Base-by-base conservation (phyloP, 2,113 vertebrate genomes). In the Lepus americanus region DNA sequence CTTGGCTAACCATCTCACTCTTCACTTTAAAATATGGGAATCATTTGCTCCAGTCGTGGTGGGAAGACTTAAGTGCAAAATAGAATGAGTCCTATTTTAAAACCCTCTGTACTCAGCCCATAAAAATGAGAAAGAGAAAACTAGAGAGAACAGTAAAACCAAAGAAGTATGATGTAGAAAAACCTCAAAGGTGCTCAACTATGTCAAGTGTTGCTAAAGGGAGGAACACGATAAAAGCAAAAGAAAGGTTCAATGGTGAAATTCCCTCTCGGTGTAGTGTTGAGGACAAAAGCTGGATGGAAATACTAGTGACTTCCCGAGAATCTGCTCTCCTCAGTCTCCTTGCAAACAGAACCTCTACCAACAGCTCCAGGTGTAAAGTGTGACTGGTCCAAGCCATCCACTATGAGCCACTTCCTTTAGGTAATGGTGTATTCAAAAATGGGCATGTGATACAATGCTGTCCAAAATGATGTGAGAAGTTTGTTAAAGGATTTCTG, bases 31-130 rank as follows among this genome's bases (percentile, higher is more conserved):
- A 88, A 70, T n/a, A 29, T 70, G 70, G 9, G 51, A 33, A 74
- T 76, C 51, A 53, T 91, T 94, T 73, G 39, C 14, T 81, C 36
- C 25, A 17, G 66, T 72, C 22, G 3, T 39, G 19, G 66, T 82
- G 53, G 4, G 23, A 82, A 87, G 53, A 74, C 22, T 64, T 92
- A 39, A 87, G 80, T 44, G 89, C 53, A 87, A 90, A 92, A 44
- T 36, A 64, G 51, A 14, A 33, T 51, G 22, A 61, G 4, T 74
- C 25, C 51, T 89, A 16, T 87, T 82, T 61, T 85, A 39, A 63
- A 89, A 69, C n/a, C 66, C 64, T 49, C 44, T 55, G 78, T 19
- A 53, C 31, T 27, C 39, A 72, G 49, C 3, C 1, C 69, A 87
- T 49, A 74, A 72, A 83, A 67, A 44, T 53, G 33, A 90, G 33